These are phyloP conservation scores for Bombyx mandarina DNA, from an alignment of 1,140 invertebrate genomes.

Conservation along the genomic window DNA sequence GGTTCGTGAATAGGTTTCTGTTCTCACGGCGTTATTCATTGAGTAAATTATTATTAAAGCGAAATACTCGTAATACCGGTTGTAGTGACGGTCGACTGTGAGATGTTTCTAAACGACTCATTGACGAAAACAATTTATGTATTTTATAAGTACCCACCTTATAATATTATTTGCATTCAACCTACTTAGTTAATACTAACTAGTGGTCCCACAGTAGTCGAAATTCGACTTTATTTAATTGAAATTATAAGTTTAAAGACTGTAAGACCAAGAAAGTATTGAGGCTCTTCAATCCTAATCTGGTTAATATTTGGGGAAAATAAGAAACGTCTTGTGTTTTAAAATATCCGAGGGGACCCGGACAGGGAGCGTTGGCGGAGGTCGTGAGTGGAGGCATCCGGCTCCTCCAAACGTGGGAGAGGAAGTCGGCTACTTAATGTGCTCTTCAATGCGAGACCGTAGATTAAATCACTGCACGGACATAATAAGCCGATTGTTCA, in stretches of 20 bases:
- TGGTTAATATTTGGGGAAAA: too few relatives aligned
- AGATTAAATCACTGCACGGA: slow-evolving; percentile 53
- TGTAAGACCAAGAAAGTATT: too few relatives aligned
- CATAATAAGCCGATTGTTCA: slow-evolving; percentile 32
- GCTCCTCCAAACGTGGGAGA: slow-evolving; percentile 60
- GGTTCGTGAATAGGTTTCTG: slow-evolving; percentile 12
- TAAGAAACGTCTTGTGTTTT: neutral
- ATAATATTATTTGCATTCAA: too few relatives aligned
- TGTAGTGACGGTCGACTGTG: slow-evolving; percentile 8
- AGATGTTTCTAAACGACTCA: slow-evolving; percentile 29
- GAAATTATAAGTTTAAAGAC: too few relatives aligned
- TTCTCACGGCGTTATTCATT: slow-evolving; percentile 19
- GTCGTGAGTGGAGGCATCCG: slow-evolving; percentile 55
- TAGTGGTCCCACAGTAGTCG: too few relatives aligned
- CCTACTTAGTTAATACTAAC: too few relatives aligned
- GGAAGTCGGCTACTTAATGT: slow-evolving; percentile 66
- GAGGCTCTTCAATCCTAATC: too few relatives aligned
- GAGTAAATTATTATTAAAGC: slow-evolving; percentile 16
- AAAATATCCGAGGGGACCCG: slow-evolving; percentile 17
- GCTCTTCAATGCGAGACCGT: slow-evolving; percentile 63
- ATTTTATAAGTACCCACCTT: too few relatives aligned
- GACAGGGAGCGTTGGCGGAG: slow-evolving; percentile 38
- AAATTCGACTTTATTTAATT: too few relatives aligned
- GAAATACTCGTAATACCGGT: slow-evolving; percentile 23
- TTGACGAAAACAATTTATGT: slow-evolving; percentile 24